Percentiles rank a stretch among this genome's conserved stretches.
These are phyloP conservation scores for Clusia tigrina DNA, from an alignment of 2,888 invertebrate genomes.

Conservation along the genomic window DNA sequence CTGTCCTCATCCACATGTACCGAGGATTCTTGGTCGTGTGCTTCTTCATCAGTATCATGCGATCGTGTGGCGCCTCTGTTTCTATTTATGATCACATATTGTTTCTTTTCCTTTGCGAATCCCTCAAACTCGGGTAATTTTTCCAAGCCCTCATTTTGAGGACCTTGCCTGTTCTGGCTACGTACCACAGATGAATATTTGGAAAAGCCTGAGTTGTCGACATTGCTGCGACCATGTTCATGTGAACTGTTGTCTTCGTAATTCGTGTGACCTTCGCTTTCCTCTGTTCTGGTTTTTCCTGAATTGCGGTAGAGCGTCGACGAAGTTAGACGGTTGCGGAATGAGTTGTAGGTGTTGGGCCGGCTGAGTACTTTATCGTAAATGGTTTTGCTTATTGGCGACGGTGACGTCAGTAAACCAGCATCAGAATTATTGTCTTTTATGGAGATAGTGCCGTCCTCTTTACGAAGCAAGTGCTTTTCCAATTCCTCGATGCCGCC, in stretches of 20 bases:
- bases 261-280: constrained; percentile 24
- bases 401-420: constrained; percentile 66
- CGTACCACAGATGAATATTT: constrained; percentile 71
- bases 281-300: constrained; percentile 25
- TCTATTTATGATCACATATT: constrained; percentile 75
- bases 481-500: constrained; percentile 89
- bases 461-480: constrained; percentile 73
- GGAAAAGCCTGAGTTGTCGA: constrained; percentile 43
- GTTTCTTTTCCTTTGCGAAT: constrained; percentile 66
- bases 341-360: constrained; percentile 53
- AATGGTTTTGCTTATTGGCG: constrained; percentile 76
- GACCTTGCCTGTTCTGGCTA: constrained; percentile 68
- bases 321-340: constrained; percentile 57
- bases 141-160: constrained; percentile 68
- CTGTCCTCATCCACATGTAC: constrained; percentile 38
- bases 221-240: constrained; percentile 18
- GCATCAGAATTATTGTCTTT: constrained; percentile 62
- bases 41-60: constrained; percentile 26
- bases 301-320: constrained; percentile 40
- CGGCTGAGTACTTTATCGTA: constrained; percentile 77
- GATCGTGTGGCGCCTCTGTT: constrained; percentile 65
- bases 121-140: constrained; percentile 61
- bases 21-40: constrained; percentile 37
- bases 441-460: constrained; percentile 66
- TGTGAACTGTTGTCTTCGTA: constrained; percentile 28